These are phyloP conservation scores for Microplitis deprimator DNA, from an alignment of 2,888 invertebrate genomes.

Conservation along the genomic window DNA sequence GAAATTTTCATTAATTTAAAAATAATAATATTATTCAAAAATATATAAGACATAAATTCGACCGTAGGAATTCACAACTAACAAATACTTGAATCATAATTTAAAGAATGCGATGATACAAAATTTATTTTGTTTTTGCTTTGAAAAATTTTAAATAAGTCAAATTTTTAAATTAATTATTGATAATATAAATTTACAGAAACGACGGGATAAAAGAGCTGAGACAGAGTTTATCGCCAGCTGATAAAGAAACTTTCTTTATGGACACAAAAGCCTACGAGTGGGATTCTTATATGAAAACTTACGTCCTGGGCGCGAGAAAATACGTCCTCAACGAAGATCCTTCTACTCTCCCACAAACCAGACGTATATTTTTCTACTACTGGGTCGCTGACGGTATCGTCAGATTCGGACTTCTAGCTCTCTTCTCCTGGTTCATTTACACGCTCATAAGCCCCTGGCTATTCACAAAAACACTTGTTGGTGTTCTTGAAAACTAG, in stretches of 20 bases:
- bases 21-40: no score
- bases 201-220: conserved; percentile 58
- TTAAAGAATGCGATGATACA: no score
- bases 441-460: conserved; percentile 49
- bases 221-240: conserved; percentile 56
- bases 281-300: conserved; percentile 79
- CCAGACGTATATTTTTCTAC: conserved; percentile 75
- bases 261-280: conserved; percentile 72
- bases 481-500: conserved; percentile 45
- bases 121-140: no score
- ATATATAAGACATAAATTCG: no score
- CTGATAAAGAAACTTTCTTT: conserved; percentile 71
- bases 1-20: no score
- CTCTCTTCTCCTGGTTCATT: conserved; percentile 58
- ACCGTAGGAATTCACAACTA: no score
- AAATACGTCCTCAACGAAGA: conserved; percentile 89
- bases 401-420: conserved; percentile 52
- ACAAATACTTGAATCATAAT: no score
- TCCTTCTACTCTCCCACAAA: conserved; percentile 81
- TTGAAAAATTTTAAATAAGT: no score
- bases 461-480: conserved; percentile 47
- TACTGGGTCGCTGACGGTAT: conserved; percentile 59
- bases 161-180: conserved; percentile 2
- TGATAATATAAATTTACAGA: conserved; percentile 50
- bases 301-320: conserved; percentile 87